Evolutionary conservation across 2,797 vertebrate species (phyloP), one percentile per base, ranked within the genome.

Genomic region (Poecile montanus): DNA sequence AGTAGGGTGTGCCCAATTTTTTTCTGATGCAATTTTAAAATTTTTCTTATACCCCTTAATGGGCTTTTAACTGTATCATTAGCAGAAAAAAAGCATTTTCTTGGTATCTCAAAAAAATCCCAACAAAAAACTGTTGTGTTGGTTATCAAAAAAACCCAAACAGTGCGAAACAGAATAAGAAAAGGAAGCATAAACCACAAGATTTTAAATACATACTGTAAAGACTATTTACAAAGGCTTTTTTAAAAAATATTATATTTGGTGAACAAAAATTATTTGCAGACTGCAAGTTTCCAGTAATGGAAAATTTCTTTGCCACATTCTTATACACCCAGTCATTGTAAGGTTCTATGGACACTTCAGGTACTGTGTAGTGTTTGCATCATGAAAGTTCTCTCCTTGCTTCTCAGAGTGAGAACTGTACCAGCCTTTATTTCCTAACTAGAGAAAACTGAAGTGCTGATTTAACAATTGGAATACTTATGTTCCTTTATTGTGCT

Each of bases 401-500:
- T 2, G 1, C 22, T 65, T 83, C 47, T 88, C 3, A 3, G 51
- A 62, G 15, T 38, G 73, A 75, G 54, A 23, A 47, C 27, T 2
- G 1, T 30, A 30, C 26, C 0, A 1, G 27, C 25, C 68, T 58
- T 65, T 93, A 61, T 77, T 61, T 91, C 44, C 54, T 65, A 22
- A 57, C 40, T 32, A 36, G 26, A 90, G 30, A 66, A 61, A 83
- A 57, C 34, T 44, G 30, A 91, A 66, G 77, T 75, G 85, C 70
- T 94, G 93, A 96, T 83, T 75, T 85, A 96, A 63, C 57, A 79
- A 38, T 58, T 57, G 62, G 76, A 91, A 93, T 89, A 80, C 34
- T 53, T 72, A 89, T 29, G 74, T 81, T 19, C 63, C 44, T 62
- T 70, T 92, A 91, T 84, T 74, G 6, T 75, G 56, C 66, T 92